Percentiles rank a stretch among this genome's conserved stretches.
Evolutionary conservation across 2,888 invertebrate genomes (phyloP).

Genomic region (Clivina fossor): DNA sequence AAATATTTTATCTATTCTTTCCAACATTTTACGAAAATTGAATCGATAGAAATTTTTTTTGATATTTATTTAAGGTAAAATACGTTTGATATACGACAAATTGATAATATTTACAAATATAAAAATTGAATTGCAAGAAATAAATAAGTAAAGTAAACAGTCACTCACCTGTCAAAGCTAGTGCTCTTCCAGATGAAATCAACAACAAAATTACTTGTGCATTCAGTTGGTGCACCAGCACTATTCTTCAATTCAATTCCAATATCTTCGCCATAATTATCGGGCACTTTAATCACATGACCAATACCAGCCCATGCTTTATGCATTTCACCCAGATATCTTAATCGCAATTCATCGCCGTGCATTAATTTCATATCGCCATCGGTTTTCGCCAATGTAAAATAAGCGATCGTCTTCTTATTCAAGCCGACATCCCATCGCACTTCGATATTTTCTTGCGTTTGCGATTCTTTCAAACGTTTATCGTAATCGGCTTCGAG

Average conservation of each 20-base stretch:
- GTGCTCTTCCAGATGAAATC: slow-evolving; percentile 99
- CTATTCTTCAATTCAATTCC: slow-evolving; percentile 94
- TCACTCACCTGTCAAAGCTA: slow-evolving; percentile 83
- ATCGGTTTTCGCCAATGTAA: slow-evolving; percentile 95
- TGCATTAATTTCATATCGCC: slow-evolving; percentile 99
- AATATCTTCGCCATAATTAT: slow-evolving; percentile 97
- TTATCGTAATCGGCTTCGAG: slow-evolving; percentile 99
- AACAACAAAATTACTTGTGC: slow-evolving; percentile 93
- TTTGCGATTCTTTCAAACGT: slow-evolving; percentile 95
- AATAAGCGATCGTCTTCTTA: slow-evolving; percentile 97
- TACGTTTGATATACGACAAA: neutral
- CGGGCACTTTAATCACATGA: slow-evolving; percentile 94
- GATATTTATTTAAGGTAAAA: slow-evolving; percentile 7
- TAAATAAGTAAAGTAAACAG: neutral
- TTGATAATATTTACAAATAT: neutral
- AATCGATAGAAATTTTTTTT: neutral
- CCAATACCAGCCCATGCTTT: slow-evolving; percentile 98
- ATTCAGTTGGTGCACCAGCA: slow-evolving; percentile 89
- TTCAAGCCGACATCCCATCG: slow-evolving; percentile 99
- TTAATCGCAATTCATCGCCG: slow-evolving; percentile 92
- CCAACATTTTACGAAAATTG: neutral
- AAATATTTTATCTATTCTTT: neutral
- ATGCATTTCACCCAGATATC: slow-evolving; percentile 90
- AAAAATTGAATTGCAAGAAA: too few species aligned
- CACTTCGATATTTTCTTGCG: slow-evolving; percentile 96